Base-by-base conservation (phyloP, 2,888 invertebrate species). In the Macrosoma leucophasiata region DNA sequence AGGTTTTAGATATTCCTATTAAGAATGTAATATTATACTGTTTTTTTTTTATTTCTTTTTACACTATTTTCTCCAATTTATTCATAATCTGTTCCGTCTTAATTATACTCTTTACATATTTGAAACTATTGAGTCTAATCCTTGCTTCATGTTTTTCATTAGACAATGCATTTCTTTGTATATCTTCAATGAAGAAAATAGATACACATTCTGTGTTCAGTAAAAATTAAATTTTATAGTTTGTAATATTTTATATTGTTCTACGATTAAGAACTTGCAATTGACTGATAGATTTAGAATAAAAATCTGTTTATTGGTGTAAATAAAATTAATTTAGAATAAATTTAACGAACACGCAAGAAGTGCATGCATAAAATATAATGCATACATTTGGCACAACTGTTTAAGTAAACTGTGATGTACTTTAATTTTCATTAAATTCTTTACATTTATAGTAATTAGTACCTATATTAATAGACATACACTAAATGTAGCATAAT, bases 221-320 rank as follows among this genome's bases (percentile, higher is more conserved):
- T 11, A 25, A n/a, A 34, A 25, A 36, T 43, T 40, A 28, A 43
- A 43, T 49, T 39, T 39, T 37, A 43, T 48, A 46, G 48, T 47
- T 46, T 52, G 39, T 49, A 46, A 48, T 57, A 52, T 54, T 63
- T 63, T 58, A 55, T 50, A 60, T 39, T 33, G 33, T 43, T 48
- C 37, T 38, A 20, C 36, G 43, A 32, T 25, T 39, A 39, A 57
- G 56, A 58, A 62, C 57, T 64, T 62, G 55, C 69, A 70, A 76
- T 71, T 63, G 79, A 81, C 79, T 81, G 79, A 79, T 81, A 79
- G 78, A 56, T 69, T 68, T 78, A 76, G 67, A 66, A 41, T 62
- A 51, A 50, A 58, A 55, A 44, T 54, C 50, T 61, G 46, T 58
- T 56, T 55, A 58, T 52, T 51, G 47, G 48, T 71, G 63, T 71